Percentiles rank a stretch among this genome's conserved stretches.
Conservation (phyloP, 2,113 vertebrate species). For the Megaceryle maxima region DNA sequence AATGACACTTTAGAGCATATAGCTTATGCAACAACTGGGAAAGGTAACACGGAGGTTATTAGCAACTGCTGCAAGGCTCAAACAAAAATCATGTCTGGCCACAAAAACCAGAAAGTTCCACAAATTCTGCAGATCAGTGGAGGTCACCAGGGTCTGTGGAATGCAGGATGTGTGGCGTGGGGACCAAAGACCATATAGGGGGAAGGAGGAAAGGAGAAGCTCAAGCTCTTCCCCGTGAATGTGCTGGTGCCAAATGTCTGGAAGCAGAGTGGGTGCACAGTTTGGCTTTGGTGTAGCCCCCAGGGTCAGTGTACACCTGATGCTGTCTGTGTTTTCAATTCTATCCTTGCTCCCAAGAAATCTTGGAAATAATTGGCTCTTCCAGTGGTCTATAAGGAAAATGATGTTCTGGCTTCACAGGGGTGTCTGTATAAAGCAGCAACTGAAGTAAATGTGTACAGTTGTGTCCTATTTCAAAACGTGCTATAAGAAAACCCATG, state of each 20-base stretch:
- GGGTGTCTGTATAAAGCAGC: neutral
- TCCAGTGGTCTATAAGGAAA: neutral
- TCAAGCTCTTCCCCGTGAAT: neutral
- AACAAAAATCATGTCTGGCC: neutral
- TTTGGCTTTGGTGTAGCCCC: neutral
- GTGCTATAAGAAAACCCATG: neutral
- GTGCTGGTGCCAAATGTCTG: neutral
- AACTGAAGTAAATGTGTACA: neutral
- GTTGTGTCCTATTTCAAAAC: neutral
- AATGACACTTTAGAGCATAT: neutral
- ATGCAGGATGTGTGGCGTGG: neutral
- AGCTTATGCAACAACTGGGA: neutral
- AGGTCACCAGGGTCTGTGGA: neutral
- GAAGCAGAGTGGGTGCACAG: rapidly evolving
- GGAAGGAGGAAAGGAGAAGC: neutral
- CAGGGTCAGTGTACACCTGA: neutral
- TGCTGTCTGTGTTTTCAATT: neutral
- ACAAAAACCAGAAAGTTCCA: neutral
- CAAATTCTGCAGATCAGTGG: neutral
- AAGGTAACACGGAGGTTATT: neutral
- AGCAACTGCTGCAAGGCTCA: neutral
- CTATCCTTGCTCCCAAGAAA: neutral
- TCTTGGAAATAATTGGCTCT: neutral
- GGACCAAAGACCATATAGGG: neutral
- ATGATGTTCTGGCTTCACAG: neutral